Conservation (phyloP, 2,888 invertebrate species). For the Pycnomerus fuliginosus region DNA sequence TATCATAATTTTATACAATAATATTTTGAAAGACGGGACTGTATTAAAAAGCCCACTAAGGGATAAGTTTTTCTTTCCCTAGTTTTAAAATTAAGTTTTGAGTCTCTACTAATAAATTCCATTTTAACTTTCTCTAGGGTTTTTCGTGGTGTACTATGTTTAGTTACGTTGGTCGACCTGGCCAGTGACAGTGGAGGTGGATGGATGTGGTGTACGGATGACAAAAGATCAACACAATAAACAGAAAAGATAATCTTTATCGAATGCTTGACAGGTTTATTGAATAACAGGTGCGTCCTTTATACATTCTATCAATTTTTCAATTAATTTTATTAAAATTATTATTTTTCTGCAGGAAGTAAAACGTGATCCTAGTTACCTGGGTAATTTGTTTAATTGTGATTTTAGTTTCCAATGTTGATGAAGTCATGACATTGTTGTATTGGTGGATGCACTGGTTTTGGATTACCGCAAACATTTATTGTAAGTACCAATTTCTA, state of each 20-base stretch:
- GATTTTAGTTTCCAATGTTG: slow-evolving; percentile 37
- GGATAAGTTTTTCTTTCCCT: no score
- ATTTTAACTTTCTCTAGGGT: slow-evolving; percentile 3
- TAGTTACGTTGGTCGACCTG: no score
- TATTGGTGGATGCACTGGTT: slow-evolving; percentile 90
- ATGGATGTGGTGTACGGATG: slow-evolving; percentile 2
- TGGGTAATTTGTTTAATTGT: slow-evolving; percentile 23
- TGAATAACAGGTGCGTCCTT: slow-evolving; percentile 20
- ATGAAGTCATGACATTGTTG: slow-evolving; percentile 71
- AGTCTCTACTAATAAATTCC: no score
- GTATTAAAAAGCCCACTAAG: no score
- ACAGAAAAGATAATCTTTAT: slow-evolving; percentile 12
- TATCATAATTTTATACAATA: neutral
- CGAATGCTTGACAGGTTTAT: slow-evolving; percentile 21
- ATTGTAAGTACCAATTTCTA: slow-evolving; percentile 37
- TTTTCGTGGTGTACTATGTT: neutral
- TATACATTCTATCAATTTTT: no score
- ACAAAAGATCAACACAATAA: slow-evolving; percentile 7
- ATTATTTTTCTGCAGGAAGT: no score
- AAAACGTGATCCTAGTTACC: no score
- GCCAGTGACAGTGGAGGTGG: slow-evolving; percentile 4
- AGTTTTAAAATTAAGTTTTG: no score
- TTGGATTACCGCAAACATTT: slow-evolving; percentile 66
- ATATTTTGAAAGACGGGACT: no score
- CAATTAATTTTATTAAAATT: no score